Percentiles rank a stretch among this genome's conserved stretches.
Evolutionary conservation across 2,888 invertebrate genomes (phyloP).

Genomic region (Xanthostigma xanthostigma): DNA sequence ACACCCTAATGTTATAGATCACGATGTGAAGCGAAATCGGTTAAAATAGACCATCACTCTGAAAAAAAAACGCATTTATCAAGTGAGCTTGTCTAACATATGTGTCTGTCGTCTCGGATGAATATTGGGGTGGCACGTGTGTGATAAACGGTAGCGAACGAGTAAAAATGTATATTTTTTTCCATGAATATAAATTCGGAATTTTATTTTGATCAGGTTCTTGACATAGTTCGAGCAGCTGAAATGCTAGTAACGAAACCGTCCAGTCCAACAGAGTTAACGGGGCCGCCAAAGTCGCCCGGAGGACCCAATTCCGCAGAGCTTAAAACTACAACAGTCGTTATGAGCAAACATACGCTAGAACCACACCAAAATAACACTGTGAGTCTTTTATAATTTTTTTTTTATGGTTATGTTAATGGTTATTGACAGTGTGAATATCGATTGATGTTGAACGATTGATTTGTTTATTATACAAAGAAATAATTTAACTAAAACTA

Average conservation of each 20-base stretch:
- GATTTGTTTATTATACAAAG: not conserved
- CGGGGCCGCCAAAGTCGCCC: conserved; percentile 61
- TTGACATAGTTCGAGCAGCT: conserved; percentile 82
- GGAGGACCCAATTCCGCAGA: conserved; percentile 34
- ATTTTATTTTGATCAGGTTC: conserved; percentile 37
- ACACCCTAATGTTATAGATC: too few species aligned
- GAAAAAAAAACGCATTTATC: too few species aligned
- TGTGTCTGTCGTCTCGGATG: too few species aligned
- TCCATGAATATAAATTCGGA: conserved; percentile 13
- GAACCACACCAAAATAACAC: conserved; percentile 47
- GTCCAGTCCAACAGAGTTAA: conserved; percentile 32
- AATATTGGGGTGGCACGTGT: too few species aligned
- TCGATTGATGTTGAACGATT: not conserved
- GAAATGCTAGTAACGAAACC: conserved; percentile 56
- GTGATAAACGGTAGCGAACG: not conserved
- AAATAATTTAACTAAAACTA: not conserved
- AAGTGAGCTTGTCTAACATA: too few species aligned
- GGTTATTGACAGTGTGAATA: not conserved
- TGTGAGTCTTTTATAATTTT: conserved; percentile 29
- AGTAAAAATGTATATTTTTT: not conserved
- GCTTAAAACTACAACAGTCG: conserved; percentile 76
- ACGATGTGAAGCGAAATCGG: too few species aligned
- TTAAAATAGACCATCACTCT: too few species aligned
- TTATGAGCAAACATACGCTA: conserved; percentile 85
- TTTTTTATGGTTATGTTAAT: not conserved